Evolutionary conservation across 2,797 vertebrate species (phyloP).

Genomic region (Zonotrichia albicollis): DNA sequence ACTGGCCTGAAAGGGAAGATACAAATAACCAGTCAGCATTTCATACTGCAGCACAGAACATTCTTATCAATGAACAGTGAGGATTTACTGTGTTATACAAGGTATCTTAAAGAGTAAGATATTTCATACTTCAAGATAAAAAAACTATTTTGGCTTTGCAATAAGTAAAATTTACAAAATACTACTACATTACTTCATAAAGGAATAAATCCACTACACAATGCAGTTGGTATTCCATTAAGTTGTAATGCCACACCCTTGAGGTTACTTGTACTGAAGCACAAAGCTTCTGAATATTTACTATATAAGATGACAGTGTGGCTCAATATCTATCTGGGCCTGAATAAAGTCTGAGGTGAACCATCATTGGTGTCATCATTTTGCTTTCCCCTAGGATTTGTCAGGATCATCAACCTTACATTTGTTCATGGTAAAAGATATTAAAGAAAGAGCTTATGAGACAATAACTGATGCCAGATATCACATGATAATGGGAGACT

Average conservation of each 20-base stretch:
- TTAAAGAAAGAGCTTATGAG: not conserved
- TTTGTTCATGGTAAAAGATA: not conserved
- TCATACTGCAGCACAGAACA: not conserved
- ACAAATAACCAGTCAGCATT: not conserved
- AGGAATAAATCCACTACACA: not conserved
- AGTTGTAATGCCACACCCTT: not conserved
- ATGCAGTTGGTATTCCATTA: not conserved
- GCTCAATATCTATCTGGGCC: accelerated
- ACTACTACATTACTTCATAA: not conserved
- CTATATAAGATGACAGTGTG: not conserved
- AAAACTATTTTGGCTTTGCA: not conserved
- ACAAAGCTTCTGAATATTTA: not conserved
- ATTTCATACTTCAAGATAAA: not conserved
- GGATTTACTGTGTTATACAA: not conserved
- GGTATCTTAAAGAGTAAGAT: not conserved
- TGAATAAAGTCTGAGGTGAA: not conserved
- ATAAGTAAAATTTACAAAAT: not conserved
- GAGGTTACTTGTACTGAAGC: not conserved
- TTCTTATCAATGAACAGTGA: accelerated
- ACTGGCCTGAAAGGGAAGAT: constrained; percentile 82
- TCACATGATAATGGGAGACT: not conserved
- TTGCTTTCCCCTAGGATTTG: not conserved
- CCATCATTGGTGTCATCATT: not conserved
- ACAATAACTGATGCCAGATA: not conserved
- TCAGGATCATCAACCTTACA: not conserved